These are phyloP conservation scores for Pelobates cultripes DNA, from an alignment of 2,797 vertebrate species.

Conservation along the genomic window DNA sequence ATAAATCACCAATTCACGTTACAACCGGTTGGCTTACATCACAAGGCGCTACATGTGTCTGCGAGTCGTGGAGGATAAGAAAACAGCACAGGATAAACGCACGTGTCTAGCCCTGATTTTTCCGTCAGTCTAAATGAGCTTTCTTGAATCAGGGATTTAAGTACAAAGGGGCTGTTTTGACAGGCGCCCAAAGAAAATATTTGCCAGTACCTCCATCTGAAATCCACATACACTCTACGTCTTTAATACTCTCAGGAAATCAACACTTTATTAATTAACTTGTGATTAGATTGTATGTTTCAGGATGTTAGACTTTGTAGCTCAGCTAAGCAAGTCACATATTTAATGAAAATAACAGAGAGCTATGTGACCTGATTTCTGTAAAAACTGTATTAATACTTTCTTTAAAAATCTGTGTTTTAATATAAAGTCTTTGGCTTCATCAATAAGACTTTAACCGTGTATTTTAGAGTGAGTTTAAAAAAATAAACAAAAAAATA, in stretches of 20 bases:
- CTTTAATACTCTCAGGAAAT: slow-evolving; percentile 26
- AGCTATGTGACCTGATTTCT: background rate
- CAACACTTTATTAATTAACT: slow-evolving; percentile 8
- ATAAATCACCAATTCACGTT: no score
- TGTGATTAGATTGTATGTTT: slow-evolving; percentile 15
- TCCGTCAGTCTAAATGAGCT: background rate
- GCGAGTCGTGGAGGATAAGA: background rate
- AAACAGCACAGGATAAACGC: slow-evolving; percentile 11
- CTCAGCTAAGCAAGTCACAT: background rate
- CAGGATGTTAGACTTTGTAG: slow-evolving; percentile 19
- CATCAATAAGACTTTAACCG: no score
- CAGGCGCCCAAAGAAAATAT: slow-evolving; percentile 46
- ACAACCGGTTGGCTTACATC: no score
- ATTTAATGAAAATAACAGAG: slow-evolving; percentile 27
- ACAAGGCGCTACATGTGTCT: background rate
- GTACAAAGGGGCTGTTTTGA: slow-evolving; percentile 38
- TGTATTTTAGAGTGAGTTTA: no score
- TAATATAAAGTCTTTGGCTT: no score
- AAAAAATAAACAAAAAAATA: no score
- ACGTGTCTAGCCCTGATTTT: background rate
- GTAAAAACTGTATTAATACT: slow-evolving; percentile 9
- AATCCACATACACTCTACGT: background rate
- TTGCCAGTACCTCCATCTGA: background rate
- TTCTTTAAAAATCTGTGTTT: background rate
- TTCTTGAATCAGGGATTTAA: slow-evolving; percentile 6